Conservation (phyloP, 2,797 vertebrate genomes). For the Rhabdomys pumilio region DNA sequence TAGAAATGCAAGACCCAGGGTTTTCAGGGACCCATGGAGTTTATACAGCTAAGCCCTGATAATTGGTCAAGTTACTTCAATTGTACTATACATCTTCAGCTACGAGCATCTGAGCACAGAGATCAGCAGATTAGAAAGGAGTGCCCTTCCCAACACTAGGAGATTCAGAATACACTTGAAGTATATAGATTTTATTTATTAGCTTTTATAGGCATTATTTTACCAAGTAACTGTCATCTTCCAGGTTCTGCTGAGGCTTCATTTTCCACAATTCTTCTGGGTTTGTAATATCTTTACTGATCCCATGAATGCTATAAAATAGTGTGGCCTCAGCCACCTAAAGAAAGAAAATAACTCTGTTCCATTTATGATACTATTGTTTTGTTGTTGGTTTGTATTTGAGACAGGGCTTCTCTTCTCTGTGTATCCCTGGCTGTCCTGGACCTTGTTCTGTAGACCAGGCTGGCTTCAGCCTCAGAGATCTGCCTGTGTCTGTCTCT, state of each 20-base stretch:
- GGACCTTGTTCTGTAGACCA: neutral
- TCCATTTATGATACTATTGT: constrained; percentile 21
- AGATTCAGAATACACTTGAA: neutral
- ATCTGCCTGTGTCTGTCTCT: neutral
- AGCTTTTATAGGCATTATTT: constrained; percentile 80
- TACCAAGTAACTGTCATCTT: constrained; percentile 88
- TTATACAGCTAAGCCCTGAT: constrained; percentile 18
- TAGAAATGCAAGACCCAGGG: neutral
- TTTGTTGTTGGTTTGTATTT: neutral
- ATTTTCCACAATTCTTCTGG: constrained; percentile 86
- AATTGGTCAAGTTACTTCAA: neutral
- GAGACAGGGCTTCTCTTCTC: neutral
- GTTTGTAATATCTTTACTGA: constrained; percentile 79
- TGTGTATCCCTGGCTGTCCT: neutral
- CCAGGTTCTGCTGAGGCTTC: constrained; percentile 80
- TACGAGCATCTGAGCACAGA: neutral
- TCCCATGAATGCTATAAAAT: constrained; percentile 86
- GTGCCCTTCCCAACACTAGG: neutral
- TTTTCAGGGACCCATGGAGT: constrained; percentile 43
- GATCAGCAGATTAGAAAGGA: neutral
- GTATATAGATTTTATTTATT: constrained; percentile 62
- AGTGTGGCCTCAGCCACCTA: constrained; percentile 71
- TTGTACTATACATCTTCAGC: neutral
- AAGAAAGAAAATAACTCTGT: constrained; percentile 62
- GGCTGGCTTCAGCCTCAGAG: neutral